Evolutionary conservation across 2,797 vertebrate genomes (phyloP), one percentile per base, ranked within the genome.

Genomic region (Chaetodon trifasciatus): DNA sequence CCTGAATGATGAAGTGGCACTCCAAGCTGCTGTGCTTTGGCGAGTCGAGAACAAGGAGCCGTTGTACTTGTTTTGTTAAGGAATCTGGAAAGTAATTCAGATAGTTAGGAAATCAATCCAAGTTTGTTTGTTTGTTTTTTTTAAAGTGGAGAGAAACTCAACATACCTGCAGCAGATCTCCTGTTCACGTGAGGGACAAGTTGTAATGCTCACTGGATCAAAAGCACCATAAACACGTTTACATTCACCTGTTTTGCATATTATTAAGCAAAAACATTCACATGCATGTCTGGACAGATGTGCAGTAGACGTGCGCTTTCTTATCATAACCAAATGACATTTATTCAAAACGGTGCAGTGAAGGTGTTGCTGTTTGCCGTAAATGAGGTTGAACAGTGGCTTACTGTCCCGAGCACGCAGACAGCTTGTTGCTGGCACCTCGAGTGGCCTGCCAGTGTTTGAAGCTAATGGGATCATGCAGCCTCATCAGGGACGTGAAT

Each of bases 381-480:
- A 62, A 71, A 78, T 8, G 44, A 78, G 66, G 47, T 73, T 73
- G 17, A 69, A 87, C 70, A 78, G 75, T 46, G 52, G 13, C 79
- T 64, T 5, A 8, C 44, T 77, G 84, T 81, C 42, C 75, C 21
- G 0, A 4, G 63, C 64, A 37, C 56, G 60, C 58, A 74, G 74
- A 62, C 81, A 81, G 86, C 79, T 74, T 81, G 86, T 86, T 32
- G 28, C 73, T 46, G 79, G 35, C 64, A 70, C 72, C 75, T 89
- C 64, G 53, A 39, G 50, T 60, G 67, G 67, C 47, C 77, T 47
- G 57, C 70, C 76, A 64, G 60, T 21, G 70, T 82, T 79, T 62
- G 63, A 78, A 70, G 77, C 76, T 87, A 83, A 87, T 87, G 87
- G 83, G 86, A 88, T 86, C 73, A 62, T 73, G 79, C 32, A 67